Base-by-base conservation (phyloP, 2,797 vertebrate species). In the Sebastes cheni region DNA sequence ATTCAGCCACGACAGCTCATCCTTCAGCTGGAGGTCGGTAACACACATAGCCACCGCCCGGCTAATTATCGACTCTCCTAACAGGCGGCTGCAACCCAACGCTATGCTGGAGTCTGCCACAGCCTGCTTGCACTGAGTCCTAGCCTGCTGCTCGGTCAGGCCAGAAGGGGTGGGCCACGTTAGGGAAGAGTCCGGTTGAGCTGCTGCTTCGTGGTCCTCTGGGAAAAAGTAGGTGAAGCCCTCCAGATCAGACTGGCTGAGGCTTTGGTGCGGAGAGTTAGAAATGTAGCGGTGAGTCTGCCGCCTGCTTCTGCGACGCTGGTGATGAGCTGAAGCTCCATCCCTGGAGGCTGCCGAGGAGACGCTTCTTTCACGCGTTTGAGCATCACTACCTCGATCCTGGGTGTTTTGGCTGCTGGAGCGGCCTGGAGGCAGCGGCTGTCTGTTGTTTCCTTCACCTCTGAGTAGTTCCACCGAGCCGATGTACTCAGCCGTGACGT, bases 21-120 rank as follows among this genome's bases (percentile, higher is more conserved):
- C 97, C 86, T 99, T 99, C 67, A 97, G 90, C 82, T 96, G 95
- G 8, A 98, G 80, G 90, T 99, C 97, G 18, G 92, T 88, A 6
- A 97, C 61, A 2, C 97, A 99, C 95, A 98, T 97, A 2, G 75
- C 61, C 25, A 96, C 34, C 0, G 69, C 91, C 0, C 71, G 93
- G 72, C 91, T 81, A 1, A 93, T 85, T 0, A 95, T 1, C 0
- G 82, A 77, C 14, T 27, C 80, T 2, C 82, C 94, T 18, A 99
- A 93, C 12, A 97, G 95, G 32, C 60, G 70, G 2, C 88, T 29
- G 34, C 97, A 99, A 13, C 92, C 91, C 2, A 85, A 84, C 1
- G 94, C 97, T 16, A 97, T 83, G 80, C 95, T 96, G 0, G 98
- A 98, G 92, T 97, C 96, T 1, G 86, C 93, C 72, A 99, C 80